Conservation (phyloP, 2,888 invertebrate species). For the Dexiosoma caninum region DNA sequence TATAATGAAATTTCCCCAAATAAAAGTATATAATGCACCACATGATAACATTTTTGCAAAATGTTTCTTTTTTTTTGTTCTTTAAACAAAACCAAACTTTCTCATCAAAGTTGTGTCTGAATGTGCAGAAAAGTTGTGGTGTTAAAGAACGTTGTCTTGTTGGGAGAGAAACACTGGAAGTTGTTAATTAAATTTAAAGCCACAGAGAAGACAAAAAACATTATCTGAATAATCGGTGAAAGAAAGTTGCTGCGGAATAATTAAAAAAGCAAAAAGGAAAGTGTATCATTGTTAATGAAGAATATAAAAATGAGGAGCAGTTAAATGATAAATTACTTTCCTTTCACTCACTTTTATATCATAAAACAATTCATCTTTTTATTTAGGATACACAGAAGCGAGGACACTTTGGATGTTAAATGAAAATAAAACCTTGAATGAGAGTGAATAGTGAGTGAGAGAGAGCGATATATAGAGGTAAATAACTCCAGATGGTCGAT, state of each 20-base stretch:
- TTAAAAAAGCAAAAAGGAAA: not conserved
- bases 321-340: conserved; percentile 36
- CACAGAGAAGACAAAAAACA: not conserved
- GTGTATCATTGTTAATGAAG: not conserved
- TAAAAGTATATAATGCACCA: not conserved
- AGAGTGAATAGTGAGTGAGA: too few species aligned
- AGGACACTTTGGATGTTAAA: not conserved
- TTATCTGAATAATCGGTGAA: not conserved
- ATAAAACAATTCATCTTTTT: conserved; percentile 23
- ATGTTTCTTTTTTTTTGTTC: not conserved
- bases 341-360: not conserved
- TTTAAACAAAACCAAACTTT: not conserved
- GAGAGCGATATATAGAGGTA: too few species aligned
- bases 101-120: not conserved
- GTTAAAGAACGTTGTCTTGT: not conserved
- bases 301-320: not conserved
- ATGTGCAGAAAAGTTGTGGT: not conserved
- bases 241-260: not conserved
- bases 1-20: not conserved
- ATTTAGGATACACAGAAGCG: not conserved
- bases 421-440: too few species aligned
- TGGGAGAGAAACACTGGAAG: not conserved
- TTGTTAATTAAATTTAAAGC: conserved; percentile 26
- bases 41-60: not conserved
- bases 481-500: too few species aligned